Percentiles rank a stretch among this genome's conserved stretches.
These are phyloP conservation scores for Pampusana beccarii DNA, from an alignment of 2,113 vertebrate genomes.

Conservation along the genomic window DNA sequence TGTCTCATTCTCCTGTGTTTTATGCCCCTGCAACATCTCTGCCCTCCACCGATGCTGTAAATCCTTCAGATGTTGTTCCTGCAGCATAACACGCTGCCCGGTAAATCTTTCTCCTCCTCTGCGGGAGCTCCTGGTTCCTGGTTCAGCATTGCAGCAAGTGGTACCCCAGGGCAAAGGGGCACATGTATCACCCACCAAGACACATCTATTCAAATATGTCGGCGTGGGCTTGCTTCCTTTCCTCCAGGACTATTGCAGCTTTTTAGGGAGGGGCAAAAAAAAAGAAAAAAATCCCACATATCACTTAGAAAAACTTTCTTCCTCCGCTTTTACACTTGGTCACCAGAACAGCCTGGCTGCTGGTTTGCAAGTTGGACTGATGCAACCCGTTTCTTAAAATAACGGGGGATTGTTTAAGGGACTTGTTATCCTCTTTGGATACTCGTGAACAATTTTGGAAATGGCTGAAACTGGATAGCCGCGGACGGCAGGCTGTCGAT, in stretches of 20 bases:
- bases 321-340: neutral
- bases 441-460: conserved; percentile 53
- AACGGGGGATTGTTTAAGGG: conserved; percentile 47
- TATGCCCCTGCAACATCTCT: conserved; percentile 34
- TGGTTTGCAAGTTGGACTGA: conserved; percentile 1
- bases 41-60: conserved; percentile 3
- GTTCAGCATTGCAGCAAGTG: neutral
- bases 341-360: neutral
- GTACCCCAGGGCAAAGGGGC: neutral
- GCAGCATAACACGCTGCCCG: neutral
- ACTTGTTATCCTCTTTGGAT: conserved; percentile 61
- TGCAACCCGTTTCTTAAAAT: conserved; percentile 51
- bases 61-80: conserved; percentile 14
- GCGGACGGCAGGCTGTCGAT: conserved; percentile 30
- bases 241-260: neutral
- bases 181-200: neutral
- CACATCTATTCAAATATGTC: neutral
- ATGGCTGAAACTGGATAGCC: conserved; percentile 61
- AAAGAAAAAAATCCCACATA: rapidly evolving
- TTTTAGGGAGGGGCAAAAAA: neutral
- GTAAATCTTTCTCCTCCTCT: conserved; percentile 56
- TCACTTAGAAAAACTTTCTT: neutral
- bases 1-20: conserved; percentile 48
- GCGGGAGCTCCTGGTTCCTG: conserved; percentile 50
- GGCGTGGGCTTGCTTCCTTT: neutral